phyloP scores from a whole-genome alignment of 2,797 vertebrate species.

The Lagorchestes hirsutus region DNA sequence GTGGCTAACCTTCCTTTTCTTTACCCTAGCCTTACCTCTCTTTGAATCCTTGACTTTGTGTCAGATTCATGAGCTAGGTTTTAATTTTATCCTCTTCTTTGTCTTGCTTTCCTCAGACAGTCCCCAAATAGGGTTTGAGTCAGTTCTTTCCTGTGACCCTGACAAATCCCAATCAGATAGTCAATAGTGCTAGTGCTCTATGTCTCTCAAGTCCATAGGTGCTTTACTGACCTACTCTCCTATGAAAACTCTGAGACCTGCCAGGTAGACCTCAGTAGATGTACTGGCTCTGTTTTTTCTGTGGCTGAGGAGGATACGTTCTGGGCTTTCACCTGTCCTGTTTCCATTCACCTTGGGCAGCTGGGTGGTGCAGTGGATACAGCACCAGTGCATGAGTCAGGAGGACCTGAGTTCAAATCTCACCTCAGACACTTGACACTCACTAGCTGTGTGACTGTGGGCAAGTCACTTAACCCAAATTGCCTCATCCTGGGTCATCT shows the following conservation, averaged over 20 bases:
- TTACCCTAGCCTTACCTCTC: too few species aligned
- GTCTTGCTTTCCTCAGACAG: neutral
- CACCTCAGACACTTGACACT: too few species aligned
- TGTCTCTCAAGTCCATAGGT: neutral
- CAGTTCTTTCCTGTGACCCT: neutral
- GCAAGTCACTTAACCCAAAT: too few species aligned
- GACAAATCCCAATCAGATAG: neutral
- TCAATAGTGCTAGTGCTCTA: neutral
- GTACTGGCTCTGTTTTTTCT: neutral
- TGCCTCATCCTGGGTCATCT: too few species aligned
- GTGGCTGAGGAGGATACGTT: neutral
- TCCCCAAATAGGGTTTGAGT: neutral
- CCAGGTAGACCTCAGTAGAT: neutral
- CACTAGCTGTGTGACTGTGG: too few species aligned
- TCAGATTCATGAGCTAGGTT: neutral
- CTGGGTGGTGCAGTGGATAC: too few species aligned
- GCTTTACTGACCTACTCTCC: neutral
- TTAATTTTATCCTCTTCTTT: neutral
- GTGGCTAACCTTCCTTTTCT: neutral
- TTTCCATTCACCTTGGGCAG: neutral
- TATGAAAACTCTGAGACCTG: neutral
- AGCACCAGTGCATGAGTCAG: too few species aligned
- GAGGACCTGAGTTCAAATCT: too few species aligned
- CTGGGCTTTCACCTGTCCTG: neutral
- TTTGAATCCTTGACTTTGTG: neutral